Percentiles rank a stretch among this genome's conserved stretches.
phyloP scores from a whole-genome alignment of 2,113 vertebrate species.

The Otus sunia region DNA sequence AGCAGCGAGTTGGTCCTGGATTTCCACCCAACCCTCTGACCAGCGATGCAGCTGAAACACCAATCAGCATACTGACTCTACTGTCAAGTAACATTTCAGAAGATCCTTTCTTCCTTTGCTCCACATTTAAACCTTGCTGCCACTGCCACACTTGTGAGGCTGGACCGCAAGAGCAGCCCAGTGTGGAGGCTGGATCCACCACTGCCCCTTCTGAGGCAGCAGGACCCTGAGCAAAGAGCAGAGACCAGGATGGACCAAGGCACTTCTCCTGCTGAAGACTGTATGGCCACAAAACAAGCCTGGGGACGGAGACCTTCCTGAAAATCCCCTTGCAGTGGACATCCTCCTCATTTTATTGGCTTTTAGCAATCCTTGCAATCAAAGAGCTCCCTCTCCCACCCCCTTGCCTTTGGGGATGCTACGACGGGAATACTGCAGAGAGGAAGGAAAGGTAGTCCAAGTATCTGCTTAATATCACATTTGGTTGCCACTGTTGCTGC shows the following conservation, averaged over 20 bases:
- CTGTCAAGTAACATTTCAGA: neutral
- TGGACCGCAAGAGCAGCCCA: neutral
- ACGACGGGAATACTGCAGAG: neutral
- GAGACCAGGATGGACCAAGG: neutral
- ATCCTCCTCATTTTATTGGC: neutral
- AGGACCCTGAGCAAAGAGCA: neutral
- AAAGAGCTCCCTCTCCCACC: neutral
- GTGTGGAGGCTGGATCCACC: neutral
- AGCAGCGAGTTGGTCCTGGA: neutral
- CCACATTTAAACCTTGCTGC: neutral
- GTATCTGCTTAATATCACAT: neutral
- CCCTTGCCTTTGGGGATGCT: neutral
- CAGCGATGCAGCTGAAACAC: neutral
- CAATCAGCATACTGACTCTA: fast-evolving
- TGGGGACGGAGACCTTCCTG: neutral
- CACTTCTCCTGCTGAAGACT: neutral
- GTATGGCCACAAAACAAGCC: neutral
- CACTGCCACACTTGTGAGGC: neutral
- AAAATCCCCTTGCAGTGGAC: neutral
- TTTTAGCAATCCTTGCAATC: neutral
- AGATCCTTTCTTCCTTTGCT: neutral
- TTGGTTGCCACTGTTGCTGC: neutral
- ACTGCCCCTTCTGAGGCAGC: neutral
- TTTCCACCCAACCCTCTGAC: neutral
- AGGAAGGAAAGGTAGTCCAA: neutral